phyloP scores from a whole-genome alignment of 1,140 invertebrate species.

The Camponotus floridanus region DNA sequence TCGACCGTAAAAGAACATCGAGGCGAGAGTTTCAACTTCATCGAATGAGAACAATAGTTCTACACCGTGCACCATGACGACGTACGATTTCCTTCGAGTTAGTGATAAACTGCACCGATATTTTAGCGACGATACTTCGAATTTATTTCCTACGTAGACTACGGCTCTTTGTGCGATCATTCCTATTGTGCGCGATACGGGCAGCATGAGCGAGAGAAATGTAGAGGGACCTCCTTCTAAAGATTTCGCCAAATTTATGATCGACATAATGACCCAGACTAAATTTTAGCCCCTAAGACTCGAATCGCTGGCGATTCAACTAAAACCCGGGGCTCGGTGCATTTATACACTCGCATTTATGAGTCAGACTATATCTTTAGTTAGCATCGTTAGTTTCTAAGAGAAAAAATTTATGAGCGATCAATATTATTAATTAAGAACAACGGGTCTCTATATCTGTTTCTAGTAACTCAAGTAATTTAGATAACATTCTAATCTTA shows the following conservation, averaged over 20 bases:
- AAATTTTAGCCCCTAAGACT: slow-evolving; percentile 21
- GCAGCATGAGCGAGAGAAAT: slow-evolving; percentile 31
- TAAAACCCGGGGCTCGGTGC: neutral
- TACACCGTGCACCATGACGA: neutral
- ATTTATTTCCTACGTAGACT: slow-evolving; percentile 49
- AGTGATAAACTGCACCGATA: slow-evolving; percentile 56
- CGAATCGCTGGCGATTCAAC: slow-evolving; percentile 9
- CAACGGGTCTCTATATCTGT: neutral
- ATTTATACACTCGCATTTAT: slow-evolving; percentile 25
- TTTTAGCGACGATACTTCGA: slow-evolving; percentile 59
- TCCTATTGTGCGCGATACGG: slow-evolving; percentile 55
- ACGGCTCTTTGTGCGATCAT: slow-evolving; percentile 46
- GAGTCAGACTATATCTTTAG: neutral
- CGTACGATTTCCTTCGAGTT: slow-evolving; percentile 43
- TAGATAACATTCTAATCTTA: neutral
- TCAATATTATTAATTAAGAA: neutral
- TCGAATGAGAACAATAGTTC: slow-evolving; percentile 29
- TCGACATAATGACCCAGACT: slow-evolving; percentile 46
- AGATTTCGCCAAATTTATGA: slow-evolving; percentile 56
- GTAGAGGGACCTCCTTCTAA: slow-evolving; percentile 6
- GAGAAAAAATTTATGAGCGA: neutral
- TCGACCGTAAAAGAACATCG: neutral
- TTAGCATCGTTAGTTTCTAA: neutral
- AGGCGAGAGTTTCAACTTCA: slow-evolving; percentile 23
- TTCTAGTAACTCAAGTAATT: neutral